Evolutionary conservation across 2,113 vertebrate genomes (phyloP), one percentile per base, ranked within the genome.

Genomic region (Brienomyrus brachyistius): DNA sequence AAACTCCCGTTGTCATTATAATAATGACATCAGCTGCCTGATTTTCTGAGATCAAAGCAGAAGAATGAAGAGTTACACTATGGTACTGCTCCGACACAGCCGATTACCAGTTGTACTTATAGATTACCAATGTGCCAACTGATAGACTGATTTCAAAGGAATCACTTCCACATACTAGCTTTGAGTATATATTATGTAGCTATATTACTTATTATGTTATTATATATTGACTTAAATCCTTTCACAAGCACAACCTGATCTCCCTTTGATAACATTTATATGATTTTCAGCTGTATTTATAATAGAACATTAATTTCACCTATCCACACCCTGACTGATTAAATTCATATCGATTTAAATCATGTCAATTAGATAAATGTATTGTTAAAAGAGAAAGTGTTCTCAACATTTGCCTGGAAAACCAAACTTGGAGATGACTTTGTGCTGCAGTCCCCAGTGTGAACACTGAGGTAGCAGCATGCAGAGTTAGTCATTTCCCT

Each of bases 401-500:
- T 80, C 70, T 77, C 31, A 80, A 80, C 35, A 80, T 43, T 80
- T 43, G 19, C 6, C 35, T 80, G 74, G 82, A n/a, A 84, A 48
- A 9, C 23, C 3, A 83, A 31, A 15, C 31, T 52, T 52, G n/a
- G 80, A 43, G 66, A 82, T 51, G 45, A 21, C 88, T 89, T 86
- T 86, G 50, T 87, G 51, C 51, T 54, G 85, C 85, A 87, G 45
- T n/a, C 5, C 85, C 23, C 17, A 0, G 50, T 40, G 51, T 87
- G 56, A 87, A 56, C 6, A 87, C 27, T 15, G 27, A 56, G 50
- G 23, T 43, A 87, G 31, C 85, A 56, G 85, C 85, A 54, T 87
- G 51, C 50, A 56, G 48, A 87, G 45, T 54, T 87, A 54, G 50
- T 87, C 85, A 87, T 87, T 87, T 87, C 48, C 85, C 45, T n/a